These are phyloP conservation scores for Xiphias gladius DNA, from an alignment of 2,113 vertebrate genomes.

Conservation along the genomic window DNA sequence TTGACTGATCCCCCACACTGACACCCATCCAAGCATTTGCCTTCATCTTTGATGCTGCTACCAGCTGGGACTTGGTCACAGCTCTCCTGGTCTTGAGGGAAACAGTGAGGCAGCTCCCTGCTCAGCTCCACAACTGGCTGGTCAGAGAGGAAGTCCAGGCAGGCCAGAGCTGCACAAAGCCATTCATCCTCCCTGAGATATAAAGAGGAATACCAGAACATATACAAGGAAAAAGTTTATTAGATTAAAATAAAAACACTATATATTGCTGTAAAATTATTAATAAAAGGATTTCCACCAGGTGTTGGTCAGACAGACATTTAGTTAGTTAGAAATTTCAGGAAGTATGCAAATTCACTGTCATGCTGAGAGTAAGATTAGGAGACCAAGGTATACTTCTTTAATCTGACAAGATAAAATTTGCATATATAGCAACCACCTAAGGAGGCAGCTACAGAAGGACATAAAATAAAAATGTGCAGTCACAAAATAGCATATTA, in stretches of 20 bases:
- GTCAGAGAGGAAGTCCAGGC: slow-evolving; percentile 94
- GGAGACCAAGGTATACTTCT: too few relatives aligned
- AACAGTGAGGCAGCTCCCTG: slow-evolving; percentile 88
- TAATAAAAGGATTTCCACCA: not conserved
- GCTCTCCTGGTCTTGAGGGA: slow-evolving; percentile 74
- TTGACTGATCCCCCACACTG: not conserved
- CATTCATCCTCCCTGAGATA: slow-evolving; percentile 89
- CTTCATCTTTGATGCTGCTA: not conserved
- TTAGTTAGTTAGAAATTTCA: too few relatives aligned
- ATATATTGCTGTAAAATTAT: not conserved
- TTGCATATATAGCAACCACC: too few relatives aligned
- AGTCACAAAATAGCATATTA: too few relatives aligned
- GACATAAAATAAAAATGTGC: too few relatives aligned
- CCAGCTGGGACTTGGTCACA: slow-evolving; percentile 16
- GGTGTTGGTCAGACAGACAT: not conserved
- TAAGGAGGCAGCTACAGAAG: too few relatives aligned
- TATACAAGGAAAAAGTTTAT: not conserved
- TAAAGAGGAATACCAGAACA: not conserved
- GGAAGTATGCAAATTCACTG: too few relatives aligned
- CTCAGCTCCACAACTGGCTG: slow-evolving; percentile 92
- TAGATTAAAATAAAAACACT: not conserved
- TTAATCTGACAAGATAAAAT: too few relatives aligned
- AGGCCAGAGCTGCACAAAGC: slow-evolving; percentile 91
- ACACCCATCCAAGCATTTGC: slow-evolving; percentile 20
- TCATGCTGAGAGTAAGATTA: too few relatives aligned